Conservation (phyloP, 2,113 vertebrate genomes). For the Amia ocellicauda region DNA sequence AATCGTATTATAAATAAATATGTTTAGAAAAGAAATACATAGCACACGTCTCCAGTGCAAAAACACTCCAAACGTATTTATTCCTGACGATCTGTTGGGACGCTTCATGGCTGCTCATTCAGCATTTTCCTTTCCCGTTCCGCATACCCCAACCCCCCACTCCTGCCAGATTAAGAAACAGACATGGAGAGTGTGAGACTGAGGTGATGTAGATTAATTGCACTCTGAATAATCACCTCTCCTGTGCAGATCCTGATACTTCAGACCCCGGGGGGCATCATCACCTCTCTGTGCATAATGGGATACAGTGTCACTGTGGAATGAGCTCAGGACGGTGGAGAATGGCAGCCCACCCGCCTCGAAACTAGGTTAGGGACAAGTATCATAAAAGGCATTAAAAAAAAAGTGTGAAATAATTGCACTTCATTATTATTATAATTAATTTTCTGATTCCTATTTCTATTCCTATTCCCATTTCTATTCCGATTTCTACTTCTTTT, state of each 20-base stretch:
- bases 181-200: slow-evolving; percentile 1
- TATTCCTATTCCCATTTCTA: too few species aligned
- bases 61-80: too few species aligned
- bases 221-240: background rate
- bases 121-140: background rate
- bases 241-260: slow-evolving; percentile 10
- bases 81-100: too few species aligned
- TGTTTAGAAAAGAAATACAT: too few species aligned
- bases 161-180: background rate
- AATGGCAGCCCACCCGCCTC: background rate
- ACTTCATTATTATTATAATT: slow-evolving; percentile 30
- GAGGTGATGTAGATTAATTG: slow-evolving; percentile 22
- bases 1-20: too few species aligned
- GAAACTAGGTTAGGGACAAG: background rate
- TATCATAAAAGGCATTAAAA: background rate
- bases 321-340: background rate
- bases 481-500: too few species aligned
- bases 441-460: too few species aligned
- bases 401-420: slow-evolving; percentile 40
- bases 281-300: background rate
- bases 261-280: background rate
- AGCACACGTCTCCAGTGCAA: too few species aligned
- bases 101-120: background rate
- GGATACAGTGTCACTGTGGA: background rate
- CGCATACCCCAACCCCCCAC: background rate